Evolutionary conservation across 2,888 invertebrate genomes (phyloP), one percentile per base, ranked within the genome.

Genomic region (Steinernema hermaphroditum): DNA sequence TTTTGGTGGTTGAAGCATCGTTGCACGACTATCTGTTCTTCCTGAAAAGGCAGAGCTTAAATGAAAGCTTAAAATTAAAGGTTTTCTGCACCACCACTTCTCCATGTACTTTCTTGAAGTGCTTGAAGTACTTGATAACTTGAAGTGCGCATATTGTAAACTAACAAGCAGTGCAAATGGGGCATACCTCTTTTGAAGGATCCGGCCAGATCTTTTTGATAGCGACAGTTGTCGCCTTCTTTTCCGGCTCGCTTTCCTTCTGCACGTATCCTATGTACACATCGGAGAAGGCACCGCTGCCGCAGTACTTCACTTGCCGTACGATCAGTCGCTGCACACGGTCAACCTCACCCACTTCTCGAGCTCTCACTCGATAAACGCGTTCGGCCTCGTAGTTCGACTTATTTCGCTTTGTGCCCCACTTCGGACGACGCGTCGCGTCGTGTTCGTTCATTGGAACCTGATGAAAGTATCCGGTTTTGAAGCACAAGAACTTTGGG

Each of bases 121-220:
- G 43, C 43, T n/a, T n/a, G n/a, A 41, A 41, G 9, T 12, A 8
- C 16, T 16, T 16, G 43, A 16, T 4, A 46, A 46, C 16, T n/a
- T 46, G 43, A 43, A 43, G 14, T 43, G 43, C 8, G 43, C 14
- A 43, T 43, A 43, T 43, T 43, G 9, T 14, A 43, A 9, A 9
- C 14, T 8, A 9, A 9, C 41, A 41, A 41, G 49, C 19, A n/a
- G 6, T 49, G 6, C 12, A 49, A 19, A 12, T n/a, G 16, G n/a
- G 6, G 4, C 27, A 4, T 4, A 62, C 34, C 34, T 62, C 62
- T 2, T 73, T 50, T n/a, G 73, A 77, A n/a, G 57, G 69, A 72
- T 76, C 76, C 1, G 76, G 76, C 75, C 75, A 76, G 16, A 70
- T n/a, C 49, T 50, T 73, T 34, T 46, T 73, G 49, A 74, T 74